A percentile compares a stretch with the other conserved stretches of the same genome.
phyloP scores from a whole-genome alignment of 2,888 invertebrate species.

The Cheilosia scutellata region DNA sequence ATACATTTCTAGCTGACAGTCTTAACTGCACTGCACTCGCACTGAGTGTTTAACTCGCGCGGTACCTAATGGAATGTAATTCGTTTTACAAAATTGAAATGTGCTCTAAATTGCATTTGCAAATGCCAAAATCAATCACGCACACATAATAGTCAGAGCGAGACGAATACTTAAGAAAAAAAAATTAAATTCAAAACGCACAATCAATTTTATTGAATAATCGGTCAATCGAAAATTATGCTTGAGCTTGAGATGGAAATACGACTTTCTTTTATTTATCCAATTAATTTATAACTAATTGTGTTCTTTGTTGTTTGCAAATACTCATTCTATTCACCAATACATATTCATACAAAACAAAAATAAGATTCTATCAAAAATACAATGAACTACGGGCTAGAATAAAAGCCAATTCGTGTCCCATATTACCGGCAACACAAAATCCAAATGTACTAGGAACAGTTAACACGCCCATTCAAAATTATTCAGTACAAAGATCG shows the following conservation, averaged over 20 bases:
- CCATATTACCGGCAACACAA: constrained; percentile 88
- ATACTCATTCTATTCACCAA: constrained; percentile 68
- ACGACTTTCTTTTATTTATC: constrained; percentile 41
- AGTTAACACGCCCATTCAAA: constrained; percentile 84
- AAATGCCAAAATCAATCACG: constrained; percentile 76
- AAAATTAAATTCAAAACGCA: constrained; percentile 73
- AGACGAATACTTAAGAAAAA: constrained; percentile 34
- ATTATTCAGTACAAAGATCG: constrained; percentile 86
- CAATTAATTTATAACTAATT: constrained; percentile 59
- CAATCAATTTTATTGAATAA: constrained; percentile 11
- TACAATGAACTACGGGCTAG: constrained; percentile 94
- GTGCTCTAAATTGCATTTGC: constrained; percentile 53
- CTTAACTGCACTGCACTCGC: neutral
- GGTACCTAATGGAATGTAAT: neutral
- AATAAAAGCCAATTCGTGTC: constrained; percentile 94
- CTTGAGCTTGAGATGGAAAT: constrained; percentile 64
- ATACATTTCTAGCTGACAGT: neutral
- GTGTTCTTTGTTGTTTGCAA: constrained; percentile 73
- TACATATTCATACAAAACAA: constrained; percentile 60
- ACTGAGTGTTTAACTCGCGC: neutral
- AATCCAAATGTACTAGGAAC: constrained; percentile 81
- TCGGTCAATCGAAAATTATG: constrained; percentile 59
- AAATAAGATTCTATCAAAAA: constrained; percentile 93
- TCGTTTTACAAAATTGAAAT: constrained; percentile 54
- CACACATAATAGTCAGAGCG: constrained; percentile 74